phyloP scores from a whole-genome alignment of 2,113 vertebrate species.

The Cranoglanis bouderius region DNA sequence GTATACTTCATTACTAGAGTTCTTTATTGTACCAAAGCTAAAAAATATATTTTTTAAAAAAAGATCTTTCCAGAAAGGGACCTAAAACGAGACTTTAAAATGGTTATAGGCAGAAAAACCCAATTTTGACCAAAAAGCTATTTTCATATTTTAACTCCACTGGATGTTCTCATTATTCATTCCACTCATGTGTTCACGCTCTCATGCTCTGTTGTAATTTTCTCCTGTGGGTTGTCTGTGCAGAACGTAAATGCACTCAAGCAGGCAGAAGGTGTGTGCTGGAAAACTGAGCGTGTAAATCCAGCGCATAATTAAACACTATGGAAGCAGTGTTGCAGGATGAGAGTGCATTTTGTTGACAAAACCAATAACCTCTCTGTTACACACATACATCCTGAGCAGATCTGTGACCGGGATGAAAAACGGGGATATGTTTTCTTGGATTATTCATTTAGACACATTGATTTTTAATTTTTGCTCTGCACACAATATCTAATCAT shows the following conservation, averaged over 20 bases:
- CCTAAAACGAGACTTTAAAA: background rate
- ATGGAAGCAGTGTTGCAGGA: slow-evolving; percentile 31
- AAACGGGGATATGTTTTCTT: background rate
- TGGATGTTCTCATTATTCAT: background rate
- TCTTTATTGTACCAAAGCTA: background rate
- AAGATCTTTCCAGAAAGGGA: background rate
- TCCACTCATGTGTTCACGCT: background rate
- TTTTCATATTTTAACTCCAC: background rate
- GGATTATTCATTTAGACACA: background rate
- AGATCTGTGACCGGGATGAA: background rate
- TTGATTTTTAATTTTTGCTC: background rate
- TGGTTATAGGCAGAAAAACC: background rate
- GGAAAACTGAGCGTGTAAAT: slow-evolving; percentile 10
- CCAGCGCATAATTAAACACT: slow-evolving; percentile 42
- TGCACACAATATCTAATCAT: background rate
- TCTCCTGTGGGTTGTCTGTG: slow-evolving; percentile 7
- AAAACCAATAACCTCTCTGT: background rate
- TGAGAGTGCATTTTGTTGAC: slow-evolving; percentile 4
- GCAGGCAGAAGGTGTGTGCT: slow-evolving; percentile 26
- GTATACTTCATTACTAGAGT: background rate
- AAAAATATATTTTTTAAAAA: background rate
- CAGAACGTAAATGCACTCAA: background rate
- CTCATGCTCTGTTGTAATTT: background rate
- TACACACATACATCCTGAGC: background rate
- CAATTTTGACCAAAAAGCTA: background rate